Evolutionary conservation across 2,888 invertebrate species (phyloP), one percentile per base, ranked within the genome.

Genomic region (Callyntrura guangdongensis): DNA sequence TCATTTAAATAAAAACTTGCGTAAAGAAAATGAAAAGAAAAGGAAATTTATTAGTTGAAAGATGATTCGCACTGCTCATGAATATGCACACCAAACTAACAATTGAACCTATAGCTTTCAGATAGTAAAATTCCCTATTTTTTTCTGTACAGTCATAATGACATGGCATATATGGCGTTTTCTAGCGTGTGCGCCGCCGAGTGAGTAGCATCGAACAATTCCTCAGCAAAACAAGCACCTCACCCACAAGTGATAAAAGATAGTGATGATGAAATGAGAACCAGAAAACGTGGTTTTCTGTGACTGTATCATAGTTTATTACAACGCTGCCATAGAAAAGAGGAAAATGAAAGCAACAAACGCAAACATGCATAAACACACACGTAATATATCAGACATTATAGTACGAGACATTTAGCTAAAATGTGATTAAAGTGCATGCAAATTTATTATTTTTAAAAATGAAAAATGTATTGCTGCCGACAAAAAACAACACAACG

Each of bases 391-490:
- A 36, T 36, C 36, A 36, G 36, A 2, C 36, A 69, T 14, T 69
- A n/a, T 0, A 27, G 12, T n/a, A 45, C 59, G 4, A 36, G 11
- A 27, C 9, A 67, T 77, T 61, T 45, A 79, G 64, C 61, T 49
- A 67, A 49, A 69, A 69, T 81, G 87, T 81, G 67, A 87, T 87
- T 87, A 87, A 81, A 69, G 69, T 69, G 61, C 20, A 87, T 69
- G 69, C 69, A 87, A 81, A 87, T 87, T 53, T 87, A 56, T 45
- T 81, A 47, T 56, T 82, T 47, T 11, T 81, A 56, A 67, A 87
- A 87, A 87, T 79, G 67, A 81, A 82, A 86, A 69, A 79, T 79
- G 53, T 53, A 20, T 25, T 56, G 49, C 12, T 45, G 81, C 36
- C 59, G 81, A 61, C 59, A 61, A 81, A 81, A 81, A 77, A 86